phyloP scores from a whole-genome alignment of 2,113 vertebrate genomes.

The Hippocampus mohnikei region DNA sequence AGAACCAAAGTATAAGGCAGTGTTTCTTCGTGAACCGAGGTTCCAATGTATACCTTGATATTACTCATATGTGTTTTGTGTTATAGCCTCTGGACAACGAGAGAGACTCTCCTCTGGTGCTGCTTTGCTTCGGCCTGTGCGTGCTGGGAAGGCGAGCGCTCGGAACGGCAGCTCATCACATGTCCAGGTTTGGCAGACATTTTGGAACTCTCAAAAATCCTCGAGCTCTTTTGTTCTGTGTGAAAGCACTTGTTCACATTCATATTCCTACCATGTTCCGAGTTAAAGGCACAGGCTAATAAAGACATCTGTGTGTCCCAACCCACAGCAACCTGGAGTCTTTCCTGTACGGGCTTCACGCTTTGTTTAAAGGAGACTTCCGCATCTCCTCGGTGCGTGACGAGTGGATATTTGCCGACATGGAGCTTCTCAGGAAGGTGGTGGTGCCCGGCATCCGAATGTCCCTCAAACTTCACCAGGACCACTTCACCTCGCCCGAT shows the following conservation, averaged over 20 bases:
- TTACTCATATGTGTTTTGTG: not conserved
- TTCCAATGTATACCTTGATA: no score
- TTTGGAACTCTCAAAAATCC: not conserved
- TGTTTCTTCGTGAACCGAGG: no score
- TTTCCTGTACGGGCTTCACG: slow-evolving; percentile 94
- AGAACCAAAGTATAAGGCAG: no score
- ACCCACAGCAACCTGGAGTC: slow-evolving; percentile 91
- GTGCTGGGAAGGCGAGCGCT: slow-evolving; percentile 93
- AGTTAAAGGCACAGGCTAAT: no score
- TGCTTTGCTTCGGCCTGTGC: slow-evolving; percentile 92
- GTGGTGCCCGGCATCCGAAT: slow-evolving; percentile 97
- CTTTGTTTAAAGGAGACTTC: slow-evolving; percentile 97
- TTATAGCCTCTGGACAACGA: slow-evolving; percentile 86
- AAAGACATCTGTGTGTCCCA: not conserved
- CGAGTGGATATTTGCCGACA: slow-evolving; percentile 98
- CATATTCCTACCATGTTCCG: no score
- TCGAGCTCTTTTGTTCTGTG: not conserved
- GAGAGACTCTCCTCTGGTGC: slow-evolving; percentile 88
- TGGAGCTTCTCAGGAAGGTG: slow-evolving; percentile 95
- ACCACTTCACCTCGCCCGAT: slow-evolving; percentile 98
- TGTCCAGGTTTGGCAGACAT: slow-evolving; percentile 87
- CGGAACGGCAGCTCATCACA: slow-evolving; percentile 95
- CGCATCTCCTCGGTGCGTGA: slow-evolving; percentile 96
- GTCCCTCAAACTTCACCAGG: slow-evolving; percentile 97
- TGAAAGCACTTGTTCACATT: no score